Evolutionary conservation across 1,140 invertebrate species (phyloP).

Genomic region (Papilio xuthus): DNA sequence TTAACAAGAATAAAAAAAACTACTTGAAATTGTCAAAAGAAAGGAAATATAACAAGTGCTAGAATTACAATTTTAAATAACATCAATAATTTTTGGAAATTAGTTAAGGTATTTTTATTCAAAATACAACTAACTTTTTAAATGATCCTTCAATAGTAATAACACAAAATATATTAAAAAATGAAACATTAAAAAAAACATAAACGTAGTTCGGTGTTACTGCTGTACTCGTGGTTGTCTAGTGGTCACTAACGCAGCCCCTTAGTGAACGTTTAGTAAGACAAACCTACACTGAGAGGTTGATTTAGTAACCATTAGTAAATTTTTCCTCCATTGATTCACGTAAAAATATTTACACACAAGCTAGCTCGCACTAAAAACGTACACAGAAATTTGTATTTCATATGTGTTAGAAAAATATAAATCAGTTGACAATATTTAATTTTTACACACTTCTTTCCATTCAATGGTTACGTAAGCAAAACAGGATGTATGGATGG

Average conservation of each 20-base stretch:
- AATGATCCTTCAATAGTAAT: not conserved
- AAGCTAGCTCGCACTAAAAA: constrained; percentile 53
- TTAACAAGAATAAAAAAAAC: not conserved
- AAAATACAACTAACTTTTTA: not conserved
- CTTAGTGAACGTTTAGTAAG: not conserved
- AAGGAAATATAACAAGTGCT: not conserved
- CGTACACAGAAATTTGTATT: constrained; percentile 22
- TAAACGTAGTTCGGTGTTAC: not conserved
- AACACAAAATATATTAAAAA: not conserved
- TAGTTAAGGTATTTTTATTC: not conserved
- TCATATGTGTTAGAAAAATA: constrained; percentile 32
- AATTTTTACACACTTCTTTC: too few species aligned
- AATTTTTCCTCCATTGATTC: not conserved
- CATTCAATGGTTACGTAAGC: too few species aligned
- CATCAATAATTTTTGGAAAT: not conserved
- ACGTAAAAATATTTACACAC: constrained; percentile 1
- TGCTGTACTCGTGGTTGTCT: not conserved
- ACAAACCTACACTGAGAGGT: not conserved
- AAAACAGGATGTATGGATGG: too few species aligned
- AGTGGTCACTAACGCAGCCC: not conserved
- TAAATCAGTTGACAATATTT: not conserved
- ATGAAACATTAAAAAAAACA: too few species aligned
- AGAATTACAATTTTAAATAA: not conserved
- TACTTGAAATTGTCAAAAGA: not conserved
- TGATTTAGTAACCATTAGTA: not conserved